Base-by-base conservation (phyloP, 2,113 vertebrate species). In the Onychorhynchus coronatus region DNA sequence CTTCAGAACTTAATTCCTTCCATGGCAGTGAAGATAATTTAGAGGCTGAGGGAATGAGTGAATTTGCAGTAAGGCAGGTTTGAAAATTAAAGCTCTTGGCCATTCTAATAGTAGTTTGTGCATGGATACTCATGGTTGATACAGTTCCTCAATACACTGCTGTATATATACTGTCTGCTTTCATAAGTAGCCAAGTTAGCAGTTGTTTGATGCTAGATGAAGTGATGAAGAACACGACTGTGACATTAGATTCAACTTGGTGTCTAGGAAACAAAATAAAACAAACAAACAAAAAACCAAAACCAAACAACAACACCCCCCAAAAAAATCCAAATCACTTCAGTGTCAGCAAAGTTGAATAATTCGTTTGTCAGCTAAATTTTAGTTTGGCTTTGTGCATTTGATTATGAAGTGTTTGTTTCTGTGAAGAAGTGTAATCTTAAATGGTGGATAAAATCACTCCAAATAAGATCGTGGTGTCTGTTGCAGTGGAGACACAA, bases 301-400 rank as follows among this genome's bases (percentile, higher is more conserved):
- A 19, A n/a, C 35, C 12, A 28, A 41, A 31, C 25, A 65, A 42
- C 20, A 16, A 7, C 55, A 22, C 52, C 30, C 9, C 30, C 18
- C 30, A 11, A 37, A 59, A 58, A 25, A 25, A 23, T 52, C 9
- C 14, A 53, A 41, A 80, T 61, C 71, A 56, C 42, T 85, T 95
- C 5, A 1, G 1, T 88, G 71, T 85, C 62, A 83, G 50, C n/a
- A 41, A 79, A 83, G n/a, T 12, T 65, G 59, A 74, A 58, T 35
- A 66, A 46, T 83, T 53, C 77, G 21, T 89, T 91, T 91, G 71
- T 71, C 65, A 94, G 44, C 37, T 91, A 52, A 84, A 11, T 77
- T 80, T 77, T 90, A 52, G 30, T 59, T 88, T 83, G 14, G 21
- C 49, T 76, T 24, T 70, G 9, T 85, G n/a, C 37, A 41, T 93